Evolutionary conservation across 2,113 vertebrate genomes (phyloP).

Genomic region (Parus major): DNA sequence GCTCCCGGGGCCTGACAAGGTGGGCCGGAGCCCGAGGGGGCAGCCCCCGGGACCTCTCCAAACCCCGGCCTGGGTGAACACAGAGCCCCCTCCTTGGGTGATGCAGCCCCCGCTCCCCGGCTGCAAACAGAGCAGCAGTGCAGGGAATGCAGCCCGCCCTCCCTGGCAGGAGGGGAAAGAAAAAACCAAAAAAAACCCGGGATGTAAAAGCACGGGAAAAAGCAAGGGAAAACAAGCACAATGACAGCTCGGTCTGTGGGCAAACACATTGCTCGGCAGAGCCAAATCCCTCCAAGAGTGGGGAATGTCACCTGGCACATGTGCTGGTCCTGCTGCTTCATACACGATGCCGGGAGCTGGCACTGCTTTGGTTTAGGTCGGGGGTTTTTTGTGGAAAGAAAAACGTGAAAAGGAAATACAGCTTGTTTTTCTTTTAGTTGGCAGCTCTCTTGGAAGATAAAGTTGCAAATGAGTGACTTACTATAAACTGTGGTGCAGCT

Average conservation of each 20-base stretch:
- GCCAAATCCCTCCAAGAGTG: background rate
- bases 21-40: background rate
- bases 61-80: background rate
- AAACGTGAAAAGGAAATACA: background rate
- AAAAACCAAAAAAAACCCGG: background rate
- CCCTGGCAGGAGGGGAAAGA: background rate
- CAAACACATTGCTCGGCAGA: background rate
- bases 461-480: background rate
- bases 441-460: background rate
- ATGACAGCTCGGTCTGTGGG: background rate
- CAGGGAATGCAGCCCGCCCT: background rate
- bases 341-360: background rate
- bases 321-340: background rate
- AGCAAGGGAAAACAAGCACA: background rate
- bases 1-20: background rate
- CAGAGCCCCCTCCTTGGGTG: rapidly evolving
- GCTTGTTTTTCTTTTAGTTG: background rate
- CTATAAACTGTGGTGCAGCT: background rate
- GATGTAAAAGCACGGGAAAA: background rate
- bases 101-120: background rate
- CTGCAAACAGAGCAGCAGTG: background rate
- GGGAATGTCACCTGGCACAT: background rate
- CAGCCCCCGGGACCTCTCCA: background rate
- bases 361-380: background rate
- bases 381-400: background rate